phyloP scores from a whole-genome alignment of 2,888 invertebrate species.

The Parthenolecanium corni region DNA sequence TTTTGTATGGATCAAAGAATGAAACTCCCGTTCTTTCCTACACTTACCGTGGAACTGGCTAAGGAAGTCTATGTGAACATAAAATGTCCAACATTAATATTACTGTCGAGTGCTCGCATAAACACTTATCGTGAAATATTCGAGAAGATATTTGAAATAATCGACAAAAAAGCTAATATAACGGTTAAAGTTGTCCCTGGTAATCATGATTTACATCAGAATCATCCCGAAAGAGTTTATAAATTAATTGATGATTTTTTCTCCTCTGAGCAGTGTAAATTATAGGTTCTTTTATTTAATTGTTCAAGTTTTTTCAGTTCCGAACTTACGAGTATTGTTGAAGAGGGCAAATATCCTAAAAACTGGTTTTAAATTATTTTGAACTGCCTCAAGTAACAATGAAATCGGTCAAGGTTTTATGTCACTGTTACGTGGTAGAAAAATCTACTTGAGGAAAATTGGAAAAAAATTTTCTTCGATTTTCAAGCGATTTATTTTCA shows the following conservation, averaged over 20 bases:
- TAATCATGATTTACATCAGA: constrained; percentile 35
- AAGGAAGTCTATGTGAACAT: constrained; percentile 31
- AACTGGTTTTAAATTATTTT: too few relatives aligned
- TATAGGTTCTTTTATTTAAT: constrained; percentile 10
- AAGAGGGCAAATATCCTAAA: too few relatives aligned
- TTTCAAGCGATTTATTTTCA: too few relatives aligned
- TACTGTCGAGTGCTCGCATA: constrained; percentile 31
- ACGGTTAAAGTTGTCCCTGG: constrained; percentile 32
- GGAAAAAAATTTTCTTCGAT: too few relatives aligned
- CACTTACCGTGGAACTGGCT: constrained; percentile 30
- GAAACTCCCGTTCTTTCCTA: constrained; percentile 31
- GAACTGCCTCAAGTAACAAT: too few relatives aligned
- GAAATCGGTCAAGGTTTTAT: too few relatives aligned
- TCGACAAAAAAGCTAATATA: constrained; percentile 20
- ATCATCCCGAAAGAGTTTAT: constrained; percentile 32
- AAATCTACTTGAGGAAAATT: too few relatives aligned
- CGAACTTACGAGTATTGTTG: too few relatives aligned
- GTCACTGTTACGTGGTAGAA: too few relatives aligned
- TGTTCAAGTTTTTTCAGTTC: too few relatives aligned
- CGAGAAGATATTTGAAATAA: constrained; percentile 18
- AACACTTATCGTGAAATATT: neutral
- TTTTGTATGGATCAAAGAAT: constrained; percentile 37
- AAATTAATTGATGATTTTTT: constrained; percentile 29
- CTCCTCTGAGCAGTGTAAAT: constrained; percentile 15
- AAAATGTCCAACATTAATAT: constrained; percentile 32